Percentiles rank a stretch among this genome's conserved stretches.
Conservation (phyloP, 2,888 invertebrate species). For the Halocaridina rubra region DNA sequence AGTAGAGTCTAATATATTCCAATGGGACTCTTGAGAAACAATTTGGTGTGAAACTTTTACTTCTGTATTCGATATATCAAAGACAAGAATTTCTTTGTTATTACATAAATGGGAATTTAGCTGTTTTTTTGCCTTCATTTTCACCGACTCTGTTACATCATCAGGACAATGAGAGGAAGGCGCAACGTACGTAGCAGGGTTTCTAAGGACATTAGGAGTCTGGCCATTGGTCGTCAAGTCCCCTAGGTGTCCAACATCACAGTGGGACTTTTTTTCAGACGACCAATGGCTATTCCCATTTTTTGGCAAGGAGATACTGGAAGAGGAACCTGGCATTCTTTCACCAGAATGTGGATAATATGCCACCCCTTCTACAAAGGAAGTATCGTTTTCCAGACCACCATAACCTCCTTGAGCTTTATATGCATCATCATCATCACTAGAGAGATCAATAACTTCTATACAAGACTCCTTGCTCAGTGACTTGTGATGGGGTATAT, state of each 20-base stretch:
- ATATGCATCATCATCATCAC: slow-evolving; percentile 38
- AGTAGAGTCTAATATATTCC: too few species aligned
- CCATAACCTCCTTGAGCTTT: slow-evolving; percentile 1
- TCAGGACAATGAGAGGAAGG: too few species aligned
- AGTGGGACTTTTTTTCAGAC: slow-evolving; percentile 50
- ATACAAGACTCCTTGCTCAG: slow-evolving; percentile 24
- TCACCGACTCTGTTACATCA: too few species aligned
- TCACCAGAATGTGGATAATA: slow-evolving; percentile 48
- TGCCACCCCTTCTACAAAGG: slow-evolving; percentile 31
- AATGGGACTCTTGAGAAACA: too few species aligned
- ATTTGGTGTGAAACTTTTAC: too few species aligned
- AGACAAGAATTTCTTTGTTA: too few species aligned
- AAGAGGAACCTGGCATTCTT: slow-evolving; percentile 36
- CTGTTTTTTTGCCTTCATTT: too few species aligned
- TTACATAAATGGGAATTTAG: too few species aligned
- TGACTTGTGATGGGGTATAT: too few species aligned
- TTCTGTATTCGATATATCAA: too few species aligned
- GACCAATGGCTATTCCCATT: slow-evolving; percentile 60
- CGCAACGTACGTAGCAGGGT: too few species aligned
- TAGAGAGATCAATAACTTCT: slow-evolving; percentile 50
- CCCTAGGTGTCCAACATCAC: slow-evolving; percentile 52
- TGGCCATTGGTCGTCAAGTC: slow-evolving; percentile 58
- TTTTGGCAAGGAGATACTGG: slow-evolving; percentile 47
- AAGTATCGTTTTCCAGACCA: slow-evolving; percentile 36
- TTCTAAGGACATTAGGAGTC: slow-evolving; percentile 39